Evolutionary conservation across 2,888 invertebrate genomes (phyloP).

Genomic region (Parascotia fuliginaria): DNA sequence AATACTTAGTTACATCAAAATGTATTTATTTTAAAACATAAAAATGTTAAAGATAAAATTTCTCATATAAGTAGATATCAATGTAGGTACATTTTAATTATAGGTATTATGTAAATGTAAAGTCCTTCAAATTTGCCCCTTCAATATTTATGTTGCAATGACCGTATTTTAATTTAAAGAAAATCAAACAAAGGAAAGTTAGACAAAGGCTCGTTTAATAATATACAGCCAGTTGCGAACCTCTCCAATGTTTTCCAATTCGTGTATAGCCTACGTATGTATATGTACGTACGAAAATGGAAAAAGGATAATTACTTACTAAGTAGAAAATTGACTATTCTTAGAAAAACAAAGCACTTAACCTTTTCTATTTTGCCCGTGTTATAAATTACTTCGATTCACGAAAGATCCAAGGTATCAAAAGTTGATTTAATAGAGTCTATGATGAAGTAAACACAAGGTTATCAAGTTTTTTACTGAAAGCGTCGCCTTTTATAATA

Average conservation of each 20-base stretch:
- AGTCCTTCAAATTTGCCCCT: background rate
- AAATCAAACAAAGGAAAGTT: conserved; percentile 23
- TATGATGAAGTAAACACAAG: conserved; percentile 9
- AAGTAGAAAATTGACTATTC: conserved; percentile 22
- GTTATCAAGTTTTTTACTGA: conserved; percentile 30
- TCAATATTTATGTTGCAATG: conserved; percentile 4
- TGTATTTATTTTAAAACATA: too few relatives aligned
- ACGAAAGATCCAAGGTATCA: conserved; percentile 11
- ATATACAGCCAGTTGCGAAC: conserved; percentile 10
- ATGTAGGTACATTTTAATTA: too few relatives aligned
- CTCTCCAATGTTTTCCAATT: conserved; percentile 4
- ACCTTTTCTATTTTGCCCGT: conserved; percentile 7
- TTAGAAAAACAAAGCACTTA: conserved; percentile 13
- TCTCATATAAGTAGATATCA: too few relatives aligned
- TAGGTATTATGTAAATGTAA: too few relatives aligned
- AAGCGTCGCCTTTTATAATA: conserved; percentile 48
- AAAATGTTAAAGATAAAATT: too few relatives aligned
- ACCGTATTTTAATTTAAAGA: conserved; percentile 12
- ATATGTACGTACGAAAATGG: conserved; percentile 6
- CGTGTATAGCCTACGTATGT: background rate
- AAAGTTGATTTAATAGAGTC: conserved; percentile 13
- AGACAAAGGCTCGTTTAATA: conserved; percentile 20
- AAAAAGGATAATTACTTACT: conserved; percentile 23
- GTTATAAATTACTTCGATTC: conserved; percentile 11
- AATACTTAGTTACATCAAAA: too few relatives aligned